A percentile compares a stretch with the other conserved stretches of the same genome.
These are phyloP conservation scores for Catostomus latipinnis DNA, from an alignment of 2,797 vertebrate species.

Conservation along the genomic window DNA sequence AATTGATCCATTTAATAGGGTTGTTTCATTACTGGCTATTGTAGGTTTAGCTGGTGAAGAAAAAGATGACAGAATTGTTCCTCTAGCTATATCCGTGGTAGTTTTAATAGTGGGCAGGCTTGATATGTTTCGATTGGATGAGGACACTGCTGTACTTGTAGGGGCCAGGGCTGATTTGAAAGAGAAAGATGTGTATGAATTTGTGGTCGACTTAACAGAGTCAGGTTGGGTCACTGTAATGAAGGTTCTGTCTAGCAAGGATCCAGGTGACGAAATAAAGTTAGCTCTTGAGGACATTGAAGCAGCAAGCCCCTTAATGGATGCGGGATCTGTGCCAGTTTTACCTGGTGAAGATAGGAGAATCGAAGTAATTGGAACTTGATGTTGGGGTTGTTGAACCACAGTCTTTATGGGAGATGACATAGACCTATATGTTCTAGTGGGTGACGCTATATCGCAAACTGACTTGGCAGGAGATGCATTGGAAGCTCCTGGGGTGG, in stretches of 20 bases:
- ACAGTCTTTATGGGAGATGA: conserved; percentile 98
- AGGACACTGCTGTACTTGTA: conserved; percentile 77
- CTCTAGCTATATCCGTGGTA: conserved; percentile 83
- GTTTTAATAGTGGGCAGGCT: conserved; percentile 87
- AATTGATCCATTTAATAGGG: conserved; percentile 88
- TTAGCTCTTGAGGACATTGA: conserved; percentile 89
- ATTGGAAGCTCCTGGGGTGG: conserved; percentile 85
- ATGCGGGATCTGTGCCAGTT: conserved; percentile 86
- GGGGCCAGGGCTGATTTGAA: conserved; percentile 90
- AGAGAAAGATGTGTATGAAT: conserved; percentile 89
- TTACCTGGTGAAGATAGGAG: conserved; percentile 82
- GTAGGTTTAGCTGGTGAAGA: conserved; percentile 87
- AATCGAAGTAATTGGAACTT: conserved; percentile 84
- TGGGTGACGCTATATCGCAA: conserved; percentile 88
- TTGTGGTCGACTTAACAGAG: conserved; percentile 90
- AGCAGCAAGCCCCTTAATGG: conserved; percentile 89
- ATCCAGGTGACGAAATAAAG: conserved; percentile 87
- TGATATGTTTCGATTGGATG: conserved; percentile 83
- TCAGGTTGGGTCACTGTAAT: conserved; percentile 86
- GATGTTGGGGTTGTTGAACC: conserved; percentile 90
- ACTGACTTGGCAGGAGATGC: conserved; percentile 92
- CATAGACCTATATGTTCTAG: conserved; percentile 93
- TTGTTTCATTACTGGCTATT: conserved; percentile 83
- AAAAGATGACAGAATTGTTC: conserved; percentile 80
- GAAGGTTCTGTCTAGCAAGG: conserved; percentile 88